Conservation (phyloP, 2,113 vertebrate genomes). For the Bubo scandiacus region DNA sequence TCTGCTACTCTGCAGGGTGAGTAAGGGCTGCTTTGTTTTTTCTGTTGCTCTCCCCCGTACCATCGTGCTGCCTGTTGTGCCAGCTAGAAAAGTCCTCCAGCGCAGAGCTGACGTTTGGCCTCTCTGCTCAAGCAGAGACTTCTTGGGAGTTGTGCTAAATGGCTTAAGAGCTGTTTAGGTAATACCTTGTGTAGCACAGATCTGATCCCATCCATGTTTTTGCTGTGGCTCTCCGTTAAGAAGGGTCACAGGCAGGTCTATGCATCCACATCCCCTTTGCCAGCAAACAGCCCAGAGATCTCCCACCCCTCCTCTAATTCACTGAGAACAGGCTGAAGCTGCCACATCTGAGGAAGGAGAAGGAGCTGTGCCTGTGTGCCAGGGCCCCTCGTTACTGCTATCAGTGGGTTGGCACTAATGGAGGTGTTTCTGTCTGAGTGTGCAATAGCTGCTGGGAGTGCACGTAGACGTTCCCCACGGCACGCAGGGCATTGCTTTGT, state of each 20-base stretch:
- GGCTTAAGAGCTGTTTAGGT: neutral
- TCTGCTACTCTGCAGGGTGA: neutral
- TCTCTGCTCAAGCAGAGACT: neutral
- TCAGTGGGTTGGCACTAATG: neutral
- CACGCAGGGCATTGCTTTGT: neutral
- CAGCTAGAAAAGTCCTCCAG: neutral
- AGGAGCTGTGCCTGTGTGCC: neutral
- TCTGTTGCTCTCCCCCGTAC: neutral
- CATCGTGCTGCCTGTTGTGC: neutral
- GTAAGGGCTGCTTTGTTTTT: neutral
- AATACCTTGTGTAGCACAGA: neutral
- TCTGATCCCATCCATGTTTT: neutral
- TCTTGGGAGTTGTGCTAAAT: neutral
- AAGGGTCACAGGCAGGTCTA: neutral
- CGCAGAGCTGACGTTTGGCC: neutral
- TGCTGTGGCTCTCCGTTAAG: neutral
- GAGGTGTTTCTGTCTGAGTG: neutral
- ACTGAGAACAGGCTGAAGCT: neutral
- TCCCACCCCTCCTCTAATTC: neutral
- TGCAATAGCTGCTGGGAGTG: neutral
- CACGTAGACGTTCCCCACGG: fast-evolving
- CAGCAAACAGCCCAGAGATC: neutral
- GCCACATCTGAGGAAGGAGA: neutral
- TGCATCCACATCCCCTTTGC: neutral
- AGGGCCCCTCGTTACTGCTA: neutral